These are phyloP conservation scores for Phataginus tricuspis DNA, from an alignment of 2,797 vertebrate genomes.

Conservation along the genomic window DNA sequence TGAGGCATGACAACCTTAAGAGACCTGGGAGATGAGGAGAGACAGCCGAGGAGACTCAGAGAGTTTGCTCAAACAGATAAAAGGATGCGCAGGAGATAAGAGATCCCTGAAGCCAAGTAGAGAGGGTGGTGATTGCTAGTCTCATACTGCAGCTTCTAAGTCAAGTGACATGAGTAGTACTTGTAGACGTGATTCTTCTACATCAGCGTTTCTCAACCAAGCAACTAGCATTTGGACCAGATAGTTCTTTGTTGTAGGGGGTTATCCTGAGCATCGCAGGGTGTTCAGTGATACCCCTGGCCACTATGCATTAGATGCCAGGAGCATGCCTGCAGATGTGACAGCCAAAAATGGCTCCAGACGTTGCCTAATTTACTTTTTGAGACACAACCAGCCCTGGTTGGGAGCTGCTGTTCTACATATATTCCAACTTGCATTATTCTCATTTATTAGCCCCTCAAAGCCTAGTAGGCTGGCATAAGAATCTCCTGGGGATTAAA, in stretches of 20 bases:
- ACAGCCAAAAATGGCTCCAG: background rate
- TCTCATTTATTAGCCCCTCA: background rate
- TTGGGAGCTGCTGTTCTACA: background rate
- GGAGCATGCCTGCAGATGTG: background rate
- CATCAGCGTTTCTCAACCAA: background rate
- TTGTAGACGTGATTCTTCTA: background rate
- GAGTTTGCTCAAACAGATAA: background rate
- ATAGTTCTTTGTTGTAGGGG: background rate
- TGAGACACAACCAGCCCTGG: background rate
- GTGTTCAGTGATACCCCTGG: background rate
- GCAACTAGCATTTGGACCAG: background rate
- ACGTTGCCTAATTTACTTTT: background rate
- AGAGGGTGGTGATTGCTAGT: background rate
- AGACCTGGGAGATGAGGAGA: background rate
- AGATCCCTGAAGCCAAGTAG: background rate
- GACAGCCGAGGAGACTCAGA: background rate
- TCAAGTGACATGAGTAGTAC: background rate
- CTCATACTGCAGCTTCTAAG: background rate
- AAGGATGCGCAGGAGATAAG: background rate
- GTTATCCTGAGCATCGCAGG: background rate
- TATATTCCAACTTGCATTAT: background rate
- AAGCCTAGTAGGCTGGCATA: background rate
- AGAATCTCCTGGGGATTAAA: background rate
- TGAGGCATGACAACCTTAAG: background rate
- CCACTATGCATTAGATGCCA: background rate